phyloP scores from a whole-genome alignment of 2,888 invertebrate genomes.

The Troilus luridus region DNA sequence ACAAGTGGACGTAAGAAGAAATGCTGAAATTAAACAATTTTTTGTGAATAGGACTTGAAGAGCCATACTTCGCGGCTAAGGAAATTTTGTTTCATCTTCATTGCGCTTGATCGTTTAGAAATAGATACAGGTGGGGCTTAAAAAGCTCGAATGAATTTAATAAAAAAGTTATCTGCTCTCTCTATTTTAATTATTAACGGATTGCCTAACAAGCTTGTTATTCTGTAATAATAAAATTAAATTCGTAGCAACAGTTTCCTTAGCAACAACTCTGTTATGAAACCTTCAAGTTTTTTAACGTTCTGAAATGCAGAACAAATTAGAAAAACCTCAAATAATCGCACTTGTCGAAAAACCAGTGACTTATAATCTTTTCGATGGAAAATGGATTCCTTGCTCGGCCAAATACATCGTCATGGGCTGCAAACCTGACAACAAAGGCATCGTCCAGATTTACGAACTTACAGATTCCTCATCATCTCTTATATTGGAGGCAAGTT shows the following conservation, averaged over 20 bases:
- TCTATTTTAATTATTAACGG: too few species aligned
- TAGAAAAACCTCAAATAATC: constrained; percentile 87
- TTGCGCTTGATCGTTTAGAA: too few species aligned
- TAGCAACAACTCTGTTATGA: neutral
- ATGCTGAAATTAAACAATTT: too few species aligned
- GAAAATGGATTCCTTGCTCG: constrained; percentile 96
- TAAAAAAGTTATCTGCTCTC: too few species aligned
- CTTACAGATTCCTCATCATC: constrained; percentile 81
- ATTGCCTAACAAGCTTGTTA: too few species aligned
- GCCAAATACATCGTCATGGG: constrained; percentile 94
- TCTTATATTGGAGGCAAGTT: constrained; percentile 75
- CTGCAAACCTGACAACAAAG: constrained; percentile 86
- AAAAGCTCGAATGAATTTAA: too few species aligned
- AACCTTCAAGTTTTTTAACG: neutral
- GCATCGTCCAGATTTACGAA: constrained; percentile 86
- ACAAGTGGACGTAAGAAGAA: too few species aligned
- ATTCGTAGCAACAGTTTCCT: neutral
- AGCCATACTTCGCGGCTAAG: too few species aligned
- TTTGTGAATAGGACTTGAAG: too few species aligned
- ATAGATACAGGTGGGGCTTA: too few species aligned
- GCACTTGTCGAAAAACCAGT: constrained; percentile 86
- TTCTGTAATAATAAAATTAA: too few species aligned
- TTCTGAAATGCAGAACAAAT: constrained; percentile 21
- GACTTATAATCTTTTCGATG: constrained; percentile 89
- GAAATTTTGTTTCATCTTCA: too few species aligned